Conservation (phyloP, 2,888 invertebrate species). For the Agrochola litura region DNA sequence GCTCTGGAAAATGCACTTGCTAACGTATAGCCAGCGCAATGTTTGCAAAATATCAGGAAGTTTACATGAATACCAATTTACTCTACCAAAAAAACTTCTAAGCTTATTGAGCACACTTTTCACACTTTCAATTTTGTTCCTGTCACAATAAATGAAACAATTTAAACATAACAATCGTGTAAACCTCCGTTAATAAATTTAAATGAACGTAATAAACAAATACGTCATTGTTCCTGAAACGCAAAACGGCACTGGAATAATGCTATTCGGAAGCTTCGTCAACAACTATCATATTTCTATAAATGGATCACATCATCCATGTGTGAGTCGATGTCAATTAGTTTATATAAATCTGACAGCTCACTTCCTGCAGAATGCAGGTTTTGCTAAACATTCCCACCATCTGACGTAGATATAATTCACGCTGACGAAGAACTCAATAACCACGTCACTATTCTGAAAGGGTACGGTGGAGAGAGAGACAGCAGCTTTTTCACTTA, state of each 20-base stretch:
- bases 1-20: constrained; percentile 24
- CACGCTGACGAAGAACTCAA: constrained; percentile 68
- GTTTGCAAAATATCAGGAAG: constrained; percentile 43
- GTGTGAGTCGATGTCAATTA: constrained; percentile 69
- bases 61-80: constrained; percentile 35
- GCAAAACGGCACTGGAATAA: constrained; percentile 30
- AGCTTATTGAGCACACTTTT: neutral
- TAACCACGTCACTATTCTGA: constrained; percentile 71
- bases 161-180: constrained; percentile 6
- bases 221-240: constrained; percentile 39
- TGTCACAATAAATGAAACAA: constrained; percentile 3
- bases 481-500: constrained; percentile 85
- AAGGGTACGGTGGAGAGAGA: constrained; percentile 79
- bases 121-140: neutral
- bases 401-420: constrained; percentile 72
- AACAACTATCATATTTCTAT: constrained; percentile 61
- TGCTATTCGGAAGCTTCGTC: constrained; percentile 38
- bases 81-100: constrained; percentile 18
- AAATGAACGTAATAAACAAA: constrained; percentile 38
- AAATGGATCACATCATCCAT: constrained; percentile 60
- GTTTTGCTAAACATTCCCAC: constrained; percentile 74
- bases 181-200: constrained; percentile 37
- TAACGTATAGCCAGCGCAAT: constrained; percentile 19
- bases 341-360: constrained; percentile 74
- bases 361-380: constrained; percentile 73